Evolutionary conservation across 2,797 vertebrate genomes (phyloP).

Genomic region (Etheostoma nigrum): DNA sequence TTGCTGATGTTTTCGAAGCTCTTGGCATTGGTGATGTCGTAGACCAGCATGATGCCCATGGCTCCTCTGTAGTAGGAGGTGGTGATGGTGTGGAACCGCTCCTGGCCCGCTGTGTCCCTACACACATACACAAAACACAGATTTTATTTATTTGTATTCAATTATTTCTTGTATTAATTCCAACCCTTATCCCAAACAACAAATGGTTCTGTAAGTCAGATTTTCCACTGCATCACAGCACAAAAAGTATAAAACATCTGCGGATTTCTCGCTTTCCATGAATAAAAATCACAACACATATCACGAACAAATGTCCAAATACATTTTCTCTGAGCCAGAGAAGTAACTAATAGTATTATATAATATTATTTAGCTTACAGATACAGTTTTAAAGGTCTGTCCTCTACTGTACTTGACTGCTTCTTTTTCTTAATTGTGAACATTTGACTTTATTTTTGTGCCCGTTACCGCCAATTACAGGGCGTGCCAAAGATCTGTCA

Average conservation of each 20-base stretch:
- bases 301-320: background rate
- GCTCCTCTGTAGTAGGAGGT: conserved; percentile 99
- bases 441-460: background rate
- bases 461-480: background rate
- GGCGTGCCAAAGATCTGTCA: background rate
- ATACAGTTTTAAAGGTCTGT: background rate
- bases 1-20: conserved; percentile 99
- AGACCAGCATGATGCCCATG: conserved; percentile 99
- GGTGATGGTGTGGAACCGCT: conserved; percentile 99
- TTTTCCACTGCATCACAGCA: background rate
- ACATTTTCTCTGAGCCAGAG: background rate
- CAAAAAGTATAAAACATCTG: conserved; percentile 13
- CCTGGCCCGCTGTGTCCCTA: conserved; percentile 98
- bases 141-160: conserved; percentile 7
- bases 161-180: background rate
- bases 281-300: background rate
- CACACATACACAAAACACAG: conserved; percentile 8
- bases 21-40: conserved; percentile 99
- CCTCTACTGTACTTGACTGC: background rate
- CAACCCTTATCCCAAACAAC: background rate
- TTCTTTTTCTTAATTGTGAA: background rate
- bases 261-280: background rate
- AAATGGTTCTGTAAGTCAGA: background rate
- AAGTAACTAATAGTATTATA: background rate
- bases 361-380: background rate